Percentiles rank a stretch among this genome's conserved stretches.
These are phyloP conservation scores for Shargacucullia verbasci DNA, from an alignment of 2,888 invertebrate genomes.

Conservation along the genomic window DNA sequence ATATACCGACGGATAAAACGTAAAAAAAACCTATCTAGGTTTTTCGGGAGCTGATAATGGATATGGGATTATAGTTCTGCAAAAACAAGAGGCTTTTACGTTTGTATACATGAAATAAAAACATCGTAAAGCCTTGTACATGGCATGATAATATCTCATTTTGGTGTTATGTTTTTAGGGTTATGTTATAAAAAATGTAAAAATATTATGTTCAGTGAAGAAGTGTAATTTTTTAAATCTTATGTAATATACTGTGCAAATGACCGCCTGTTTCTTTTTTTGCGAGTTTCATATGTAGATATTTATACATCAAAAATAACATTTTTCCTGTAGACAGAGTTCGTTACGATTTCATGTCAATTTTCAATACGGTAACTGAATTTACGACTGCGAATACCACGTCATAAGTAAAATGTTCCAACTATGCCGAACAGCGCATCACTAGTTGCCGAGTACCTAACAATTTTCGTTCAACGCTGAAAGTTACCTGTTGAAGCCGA, in stretches of 20 bases:
- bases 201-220: constrained; percentile 29
- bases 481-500: constrained; percentile 53
- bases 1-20: constrained; percentile 21
- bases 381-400: constrained; percentile 1
- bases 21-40: constrained; percentile 39
- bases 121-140: constrained; percentile 11
- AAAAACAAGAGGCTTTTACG: constrained; percentile 36
- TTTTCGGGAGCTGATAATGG: constrained; percentile 32
- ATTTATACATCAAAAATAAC: no score
- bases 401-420: constrained; percentile 31
- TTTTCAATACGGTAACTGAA: no score
- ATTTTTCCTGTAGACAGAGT: no score
- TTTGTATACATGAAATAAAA: constrained; percentile 29
- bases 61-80: constrained; percentile 35
- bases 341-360: no score
- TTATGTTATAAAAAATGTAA: constrained; percentile 27
- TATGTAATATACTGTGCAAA: no score
- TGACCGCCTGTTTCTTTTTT: no score
- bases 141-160: constrained; percentile 30
- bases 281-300: no score
- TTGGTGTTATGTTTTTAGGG: constrained; percentile 18
- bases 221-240: no score
- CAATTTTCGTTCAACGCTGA: constrained; percentile 45
- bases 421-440: constrained; percentile 27
- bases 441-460: constrained; percentile 30